Base-by-base conservation (phyloP, 2,113 vertebrate genomes). In the Carassius gibelio region DNA sequence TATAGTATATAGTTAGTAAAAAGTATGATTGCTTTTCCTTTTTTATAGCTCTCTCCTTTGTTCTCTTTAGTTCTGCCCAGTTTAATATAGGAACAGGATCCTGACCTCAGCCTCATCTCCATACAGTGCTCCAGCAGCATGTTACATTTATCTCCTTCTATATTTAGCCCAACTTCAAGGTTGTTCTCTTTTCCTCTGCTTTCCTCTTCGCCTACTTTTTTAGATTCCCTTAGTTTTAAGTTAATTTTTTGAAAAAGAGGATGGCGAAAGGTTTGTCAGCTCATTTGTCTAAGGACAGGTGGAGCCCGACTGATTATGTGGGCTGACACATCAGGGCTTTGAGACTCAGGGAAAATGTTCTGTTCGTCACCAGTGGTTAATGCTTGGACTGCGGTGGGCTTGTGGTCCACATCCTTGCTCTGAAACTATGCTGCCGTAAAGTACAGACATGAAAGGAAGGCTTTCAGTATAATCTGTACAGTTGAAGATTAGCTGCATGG, bases 211-310 rank as follows among this genome's bases (percentile, higher is more conserved):
- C 91, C 87, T 88, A 88, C 83, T 75, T 87, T 75, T 85, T 78
- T 48, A 82, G 78, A 86, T 89, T 84, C 84, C 79, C 68, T 75
- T 87, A 26, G 2, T 90, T 89, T 86, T 48, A 48, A 48, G 45
- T 48, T 48, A 48, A 91, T 55, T 84, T 30, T 84, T 85, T 89
- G 88, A 92, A 88, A 87, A 89, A 90, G 93, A 92, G 90, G 90
- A 91, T 84, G 87, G 91, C 85, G 62, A 85, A 88, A 82, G 83
- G 78, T 86, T 88, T 94, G 94, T 93, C 94, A 94, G 93, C 91
- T 93, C 93, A 93, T 95, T 94, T 92, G 92, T 94, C 93, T 94
- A 86, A 82, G 87, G 89, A 84, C 81, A 87, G 91, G 83, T 74
- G 71, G 80, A 88, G 85, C 71, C 87, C 85, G 83, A 42, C 88